A percentile compares a stretch with the other conserved stretches of the same genome.
These are phyloP conservation scores for Oxyruncus cristatus DNA, from an alignment of 2,113 vertebrate species.

Conservation along the genomic window DNA sequence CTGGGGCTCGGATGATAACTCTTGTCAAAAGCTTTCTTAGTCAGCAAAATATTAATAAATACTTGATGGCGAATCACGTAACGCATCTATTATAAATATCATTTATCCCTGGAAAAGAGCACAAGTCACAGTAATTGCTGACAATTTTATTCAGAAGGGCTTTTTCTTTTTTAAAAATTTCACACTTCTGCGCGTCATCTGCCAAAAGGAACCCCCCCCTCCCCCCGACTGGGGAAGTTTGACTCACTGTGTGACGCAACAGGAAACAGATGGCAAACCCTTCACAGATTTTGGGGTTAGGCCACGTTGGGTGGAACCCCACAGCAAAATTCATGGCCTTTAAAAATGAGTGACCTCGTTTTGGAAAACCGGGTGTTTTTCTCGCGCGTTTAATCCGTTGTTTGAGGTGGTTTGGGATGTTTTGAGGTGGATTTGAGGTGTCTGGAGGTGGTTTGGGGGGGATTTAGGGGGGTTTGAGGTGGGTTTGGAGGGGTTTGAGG, in stretches of 20 bases:
- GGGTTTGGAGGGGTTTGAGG: no score
- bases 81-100: background rate
- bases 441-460: no score
- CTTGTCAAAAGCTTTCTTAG: background rate
- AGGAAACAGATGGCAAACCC: background rate
- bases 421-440: no score
- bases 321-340: background rate
- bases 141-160: background rate
- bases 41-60: constrained; percentile 4
- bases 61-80: background rate
- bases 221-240: background rate
- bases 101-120: background rate
- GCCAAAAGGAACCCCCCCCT: background rate
- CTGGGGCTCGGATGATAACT: background rate
- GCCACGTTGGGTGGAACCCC: background rate
- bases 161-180: no score
- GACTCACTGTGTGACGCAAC: background rate
- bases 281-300: background rate
- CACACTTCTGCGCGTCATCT: background rate
- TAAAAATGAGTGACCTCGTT: background rate
- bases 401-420: no score
- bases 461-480: no score
- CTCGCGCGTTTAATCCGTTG: rapidly evolving
- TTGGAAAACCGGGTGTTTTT: background rate
- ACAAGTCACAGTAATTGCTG: background rate